Percentiles rank a stretch among this genome's conserved stretches.
These are phyloP conservation scores for Coregonus clupeaformis DNA, from an alignment of 2,113 vertebrate species.

Conservation along the genomic window DNA sequence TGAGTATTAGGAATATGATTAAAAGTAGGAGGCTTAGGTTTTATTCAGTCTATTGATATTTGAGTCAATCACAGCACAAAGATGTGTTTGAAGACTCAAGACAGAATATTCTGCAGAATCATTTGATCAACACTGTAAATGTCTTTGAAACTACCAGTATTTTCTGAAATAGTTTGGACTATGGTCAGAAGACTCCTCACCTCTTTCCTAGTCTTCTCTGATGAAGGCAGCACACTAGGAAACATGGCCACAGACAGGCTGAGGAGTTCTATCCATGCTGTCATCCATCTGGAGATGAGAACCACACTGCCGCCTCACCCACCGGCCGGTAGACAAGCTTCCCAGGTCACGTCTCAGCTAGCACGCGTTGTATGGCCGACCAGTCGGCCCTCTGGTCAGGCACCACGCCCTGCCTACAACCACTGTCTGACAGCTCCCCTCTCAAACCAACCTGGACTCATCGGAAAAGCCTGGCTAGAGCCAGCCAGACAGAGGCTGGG, in stretches of 20 bases:
- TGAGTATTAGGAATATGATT: neutral
- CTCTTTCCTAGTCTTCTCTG: neutral
- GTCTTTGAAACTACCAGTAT: neutral
- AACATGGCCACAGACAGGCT: neutral
- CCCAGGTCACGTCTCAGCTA: slow-evolving; percentile 47
- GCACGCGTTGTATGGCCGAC: slow-evolving; percentile 59
- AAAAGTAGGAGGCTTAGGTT: neutral
- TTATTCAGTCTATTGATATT: too few species aligned
- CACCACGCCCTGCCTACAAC: slow-evolving; percentile 66
- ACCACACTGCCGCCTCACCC: slow-evolving; percentile 50
- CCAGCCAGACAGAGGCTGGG: slow-evolving; percentile 41
- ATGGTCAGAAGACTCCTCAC: neutral
- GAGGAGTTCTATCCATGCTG: slow-evolving; percentile 38
- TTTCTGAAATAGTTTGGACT: neutral
- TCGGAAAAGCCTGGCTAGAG: slow-evolving; percentile 57
- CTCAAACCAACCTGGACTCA: slow-evolving; percentile 60
- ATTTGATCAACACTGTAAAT: neutral
- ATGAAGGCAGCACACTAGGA: neutral
- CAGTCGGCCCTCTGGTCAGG: slow-evolving; percentile 46
- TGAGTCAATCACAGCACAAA: neutral
- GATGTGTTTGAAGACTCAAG: neutral
- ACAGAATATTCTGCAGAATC: neutral
- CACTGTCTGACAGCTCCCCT: slow-evolving; percentile 71
- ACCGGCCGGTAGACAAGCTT: slow-evolving; percentile 46
- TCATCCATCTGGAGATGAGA: slow-evolving; percentile 38